Evolutionary conservation across 2,797 vertebrate species (phyloP), one percentile per base, ranked within the genome.

Genomic region (Dicrostonyx torquatus): DNA sequence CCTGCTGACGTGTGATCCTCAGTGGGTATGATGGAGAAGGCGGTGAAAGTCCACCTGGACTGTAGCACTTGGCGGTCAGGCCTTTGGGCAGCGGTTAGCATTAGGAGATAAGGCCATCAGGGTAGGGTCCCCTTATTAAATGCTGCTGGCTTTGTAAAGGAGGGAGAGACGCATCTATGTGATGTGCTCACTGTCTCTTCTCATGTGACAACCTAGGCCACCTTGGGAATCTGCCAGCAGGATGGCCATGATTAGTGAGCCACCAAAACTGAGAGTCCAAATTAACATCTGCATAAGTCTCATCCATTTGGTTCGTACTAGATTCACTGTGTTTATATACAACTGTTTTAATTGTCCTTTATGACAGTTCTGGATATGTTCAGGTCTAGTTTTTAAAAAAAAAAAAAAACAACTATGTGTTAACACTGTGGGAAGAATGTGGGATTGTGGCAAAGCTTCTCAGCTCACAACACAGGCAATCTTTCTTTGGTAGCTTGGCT

Each of bases 321-420:
- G 58, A 64, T 89, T 90, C 34, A 29, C 80, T 85, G 34, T 50
- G 58, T 87, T 89, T 83, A 88, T 72, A 48, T 50, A 37, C 31
- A 94, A 72, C 34, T 45, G 34, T 95, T 96, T 62, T 94, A 78
- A 83, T 66, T 76, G 14, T 34, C 78, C 17, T 53, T 73, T 87
- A 55, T 92, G 76, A 83, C 77, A 84, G 26, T 88, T 91, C 64
- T 93, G 22, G 60, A 55, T 93, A 70, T 77, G 58, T 78, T 75
- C 45, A 76, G 86, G 58, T 43, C 84, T 91, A 80, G 48, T 73
- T 94, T 95, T 95, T n/a, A n/a, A n/a, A n/a, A n/a, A n/a, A n/a
- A n/a, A n/a, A n/a, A n/a, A 88, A 62, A 45, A 77, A 85, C 88
- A 95, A 40, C n/a, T 55, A 10, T 43, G 1, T 43, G 75, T 72